Evolutionary conservation across 2,113 vertebrate species (phyloP).

Genomic region (Nymphicus hollandicus): DNA sequence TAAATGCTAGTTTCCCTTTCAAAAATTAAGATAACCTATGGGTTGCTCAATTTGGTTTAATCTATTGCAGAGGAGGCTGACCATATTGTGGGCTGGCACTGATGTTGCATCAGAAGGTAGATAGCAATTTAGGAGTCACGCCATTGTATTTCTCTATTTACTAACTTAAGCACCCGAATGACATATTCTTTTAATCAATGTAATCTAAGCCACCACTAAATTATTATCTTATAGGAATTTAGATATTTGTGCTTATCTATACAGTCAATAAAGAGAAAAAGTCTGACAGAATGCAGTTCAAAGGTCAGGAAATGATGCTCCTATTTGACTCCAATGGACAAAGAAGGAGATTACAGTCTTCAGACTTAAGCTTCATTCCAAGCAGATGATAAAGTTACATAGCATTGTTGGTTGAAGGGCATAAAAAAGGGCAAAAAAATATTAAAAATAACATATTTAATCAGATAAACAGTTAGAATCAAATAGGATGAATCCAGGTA

Average conservation of each 20-base stretch:
- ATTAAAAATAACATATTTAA: neutral
- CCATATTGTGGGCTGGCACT: neutral
- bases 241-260: neutral
- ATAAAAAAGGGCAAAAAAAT: neutral
- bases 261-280: neutral
- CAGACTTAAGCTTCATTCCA: neutral
- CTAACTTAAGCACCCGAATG: neutral
- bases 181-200: neutral
- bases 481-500: neutral
- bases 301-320: rapidly evolving
- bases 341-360: neutral
- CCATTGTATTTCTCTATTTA: neutral
- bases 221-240: neutral
- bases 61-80: neutral
- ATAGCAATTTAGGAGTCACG: neutral
- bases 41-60: neutral
- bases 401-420: neutral
- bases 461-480: neutral
- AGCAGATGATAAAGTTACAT: neutral
- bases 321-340: neutral
- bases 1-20: neutral
- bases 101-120: neutral
- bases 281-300: neutral
- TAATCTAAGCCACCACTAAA: neutral
- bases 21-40: neutral